These are phyloP conservation scores for Dryadula phaetusa DNA, from an alignment of 2,888 invertebrate species.

Conservation along the genomic window DNA sequence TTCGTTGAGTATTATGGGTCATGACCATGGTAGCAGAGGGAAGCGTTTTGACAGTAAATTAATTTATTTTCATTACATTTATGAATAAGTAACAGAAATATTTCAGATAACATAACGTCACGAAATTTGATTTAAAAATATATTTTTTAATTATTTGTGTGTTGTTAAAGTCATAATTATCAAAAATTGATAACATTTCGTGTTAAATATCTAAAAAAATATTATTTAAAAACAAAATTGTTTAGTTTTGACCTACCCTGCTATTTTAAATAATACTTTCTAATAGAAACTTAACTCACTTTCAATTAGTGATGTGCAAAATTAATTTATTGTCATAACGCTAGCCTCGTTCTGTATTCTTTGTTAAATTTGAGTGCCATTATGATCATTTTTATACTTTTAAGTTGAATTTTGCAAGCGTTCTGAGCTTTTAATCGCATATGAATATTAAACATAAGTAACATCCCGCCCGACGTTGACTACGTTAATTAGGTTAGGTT, in stretches of 20 bases:
- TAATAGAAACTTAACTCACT: background rate
- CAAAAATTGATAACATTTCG: too few relatives aligned
- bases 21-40: constrained; percentile 34
- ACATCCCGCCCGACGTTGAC: constrained; percentile 2
- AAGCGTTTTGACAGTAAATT: constrained; percentile 5
- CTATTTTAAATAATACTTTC: too few relatives aligned
- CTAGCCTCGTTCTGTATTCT: constrained; percentile 35
- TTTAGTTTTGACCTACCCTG: too few relatives aligned
- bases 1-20: constrained; percentile 40
- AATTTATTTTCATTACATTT: background rate
- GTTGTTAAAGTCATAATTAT: background rate
- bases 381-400: constrained; percentile 47
- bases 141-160: too few relatives aligned
- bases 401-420: constrained; percentile 30
- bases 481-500: background rate
- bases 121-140: background rate
- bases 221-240: background rate
- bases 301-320: background rate
- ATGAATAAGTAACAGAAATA: background rate
- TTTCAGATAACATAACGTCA: background rate
- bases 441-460: constrained; percentile 11
- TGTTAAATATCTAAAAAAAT: too few relatives aligned
- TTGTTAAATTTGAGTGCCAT: constrained; percentile 57
- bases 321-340: constrained; percentile 13
- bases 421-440: background rate